A percentile compares a stretch with the other conserved stretches of the same genome.
phyloP scores from a whole-genome alignment of 1,140 invertebrate species.

The Gonioctena quinquepunctata region DNA sequence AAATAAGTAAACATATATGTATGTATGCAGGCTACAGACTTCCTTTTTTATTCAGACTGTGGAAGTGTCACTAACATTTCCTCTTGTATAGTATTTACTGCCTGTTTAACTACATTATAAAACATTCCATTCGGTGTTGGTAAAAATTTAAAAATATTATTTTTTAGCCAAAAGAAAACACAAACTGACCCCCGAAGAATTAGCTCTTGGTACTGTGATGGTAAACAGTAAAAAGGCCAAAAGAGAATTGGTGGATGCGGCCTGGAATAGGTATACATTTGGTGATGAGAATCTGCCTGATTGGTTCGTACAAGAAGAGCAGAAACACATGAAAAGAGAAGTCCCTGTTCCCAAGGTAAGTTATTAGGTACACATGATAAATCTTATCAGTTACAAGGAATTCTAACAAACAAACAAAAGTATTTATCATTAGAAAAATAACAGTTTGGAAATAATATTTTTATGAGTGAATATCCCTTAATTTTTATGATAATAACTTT shows the following conservation, averaged over 20 bases:
- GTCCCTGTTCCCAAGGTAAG: constrained; percentile 76
- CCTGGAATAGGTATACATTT: constrained; percentile 89
- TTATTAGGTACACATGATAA: no score
- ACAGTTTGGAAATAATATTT: no score
- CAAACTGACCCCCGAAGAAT: constrained; percentile 82
- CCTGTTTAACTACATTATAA: no score
- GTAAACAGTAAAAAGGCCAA: constrained; percentile 83
- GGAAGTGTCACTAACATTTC: constrained; percentile 49
- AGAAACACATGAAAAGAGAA: constrained; percentile 82
- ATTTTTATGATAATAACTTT: no score
- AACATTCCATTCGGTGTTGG: no score
- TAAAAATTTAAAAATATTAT: not conserved
- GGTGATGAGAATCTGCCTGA: constrained; percentile 89
- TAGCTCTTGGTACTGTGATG: constrained; percentile 86
- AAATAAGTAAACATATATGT: no score
- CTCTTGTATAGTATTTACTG: not conserved
- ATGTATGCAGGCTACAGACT: no score
- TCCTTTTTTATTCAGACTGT: no score
- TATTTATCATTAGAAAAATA: no score
- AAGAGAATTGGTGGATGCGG: constrained; percentile 83
- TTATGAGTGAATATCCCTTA: no score
- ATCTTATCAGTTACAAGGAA: no score
- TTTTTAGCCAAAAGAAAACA: constrained; percentile 59
- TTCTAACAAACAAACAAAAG: no score
- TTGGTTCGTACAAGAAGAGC: constrained; percentile 96